Evolutionary conservation across 1,140 invertebrate species (phyloP).

Genomic region (Formica exsecta): DNA sequence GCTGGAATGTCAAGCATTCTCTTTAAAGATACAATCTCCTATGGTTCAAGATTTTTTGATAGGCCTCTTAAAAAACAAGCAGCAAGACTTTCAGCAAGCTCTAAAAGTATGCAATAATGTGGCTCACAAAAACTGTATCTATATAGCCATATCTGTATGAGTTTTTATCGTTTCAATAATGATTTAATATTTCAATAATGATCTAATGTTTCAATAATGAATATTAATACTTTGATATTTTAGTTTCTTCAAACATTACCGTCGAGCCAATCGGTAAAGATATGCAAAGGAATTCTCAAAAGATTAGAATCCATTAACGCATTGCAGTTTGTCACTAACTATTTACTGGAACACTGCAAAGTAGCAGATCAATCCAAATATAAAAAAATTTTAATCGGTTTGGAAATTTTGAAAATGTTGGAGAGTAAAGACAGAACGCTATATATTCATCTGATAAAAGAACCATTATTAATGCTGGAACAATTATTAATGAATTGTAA

Average conservation of each 20-base stretch:
- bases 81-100: conserved; percentile 78
- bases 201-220: conserved; percentile 63
- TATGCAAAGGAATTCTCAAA: conserved; percentile 89
- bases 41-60: conserved; percentile 79
- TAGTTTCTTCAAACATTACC: conserved; percentile 87
- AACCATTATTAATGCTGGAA: conserved; percentile 91
- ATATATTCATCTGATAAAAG: conserved; percentile 89
- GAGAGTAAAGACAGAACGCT: conserved; percentile 86
- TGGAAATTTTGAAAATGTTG: conserved; percentile 89
- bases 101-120: conserved; percentile 76
- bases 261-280: conserved; percentile 86
- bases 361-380: conserved; percentile 85
- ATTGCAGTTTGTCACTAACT: conserved; percentile 88
- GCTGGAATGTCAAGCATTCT: conserved; percentile 86
- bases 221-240: conserved; percentile 21
- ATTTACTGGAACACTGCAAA: conserved; percentile 86
- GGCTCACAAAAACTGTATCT: conserved; percentile 1
- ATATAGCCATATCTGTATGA: background rate
- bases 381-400: conserved; percentile 87
- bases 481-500: conserved; percentile 92
- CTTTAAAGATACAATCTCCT: conserved; percentile 80
- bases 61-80: conserved; percentile 78
- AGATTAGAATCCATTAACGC: conserved; percentile 88
- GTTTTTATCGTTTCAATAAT: conserved; percentile 58
- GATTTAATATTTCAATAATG: conserved; percentile 55